A percentile compares a stretch with the other conserved stretches of the same genome.
phyloP scores from a whole-genome alignment of 1,140 invertebrate species.

The Trichonephila clavipes region DNA sequence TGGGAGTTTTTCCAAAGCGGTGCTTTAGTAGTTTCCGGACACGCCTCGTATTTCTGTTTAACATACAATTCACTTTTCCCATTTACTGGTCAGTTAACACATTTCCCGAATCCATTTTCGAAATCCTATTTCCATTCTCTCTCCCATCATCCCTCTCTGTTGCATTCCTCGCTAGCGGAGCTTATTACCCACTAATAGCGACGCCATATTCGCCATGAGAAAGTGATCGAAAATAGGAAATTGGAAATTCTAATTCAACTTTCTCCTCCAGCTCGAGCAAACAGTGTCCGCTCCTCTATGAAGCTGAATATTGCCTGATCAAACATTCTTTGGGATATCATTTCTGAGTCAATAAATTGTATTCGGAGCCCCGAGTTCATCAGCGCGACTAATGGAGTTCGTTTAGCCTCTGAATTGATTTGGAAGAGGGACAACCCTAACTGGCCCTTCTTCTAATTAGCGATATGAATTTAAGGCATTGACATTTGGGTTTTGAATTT shows the following conservation, averaged over 20 bases:
- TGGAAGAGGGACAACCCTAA: neutral
- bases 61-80: neutral
- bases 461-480: neutral
- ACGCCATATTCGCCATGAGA: neutral
- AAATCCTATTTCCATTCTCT: too few species aligned
- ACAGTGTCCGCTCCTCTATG: neutral
- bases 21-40: too few species aligned
- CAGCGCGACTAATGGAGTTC: neutral
- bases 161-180: neutral
- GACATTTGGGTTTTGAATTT: neutral
- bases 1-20: too few species aligned
- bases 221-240: neutral
- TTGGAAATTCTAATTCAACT: constrained; percentile 34
- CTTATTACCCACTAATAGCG: constrained; percentile 41
- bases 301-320: neutral
- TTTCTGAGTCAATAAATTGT: neutral
- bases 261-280: neutral
- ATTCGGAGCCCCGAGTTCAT: neutral
- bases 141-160: neutral
- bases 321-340: constrained; percentile 8
- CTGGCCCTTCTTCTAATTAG: neutral
- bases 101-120: neutral
- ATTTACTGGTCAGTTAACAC: neutral
- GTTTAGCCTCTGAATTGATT: constrained; percentile 4
- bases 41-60: neutral